A percentile compares a stretch with the other conserved stretches of the same genome.
phyloP scores from a whole-genome alignment of 1,140 invertebrate genomes.

The Argopecten irradians region DNA sequence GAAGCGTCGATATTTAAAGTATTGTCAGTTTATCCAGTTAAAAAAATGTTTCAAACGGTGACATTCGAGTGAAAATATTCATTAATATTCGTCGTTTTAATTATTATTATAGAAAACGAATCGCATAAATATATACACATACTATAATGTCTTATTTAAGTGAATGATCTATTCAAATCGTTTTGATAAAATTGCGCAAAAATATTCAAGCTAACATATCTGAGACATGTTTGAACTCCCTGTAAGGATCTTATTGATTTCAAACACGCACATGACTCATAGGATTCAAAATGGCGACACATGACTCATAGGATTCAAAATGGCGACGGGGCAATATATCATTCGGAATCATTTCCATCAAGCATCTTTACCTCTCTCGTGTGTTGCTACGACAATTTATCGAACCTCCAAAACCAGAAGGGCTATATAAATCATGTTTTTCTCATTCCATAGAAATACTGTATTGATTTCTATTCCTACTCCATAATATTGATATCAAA shows the following conservation, averaged over 20 bases:
- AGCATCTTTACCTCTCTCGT: background rate
- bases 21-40: background rate
- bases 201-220: background rate
- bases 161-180: background rate
- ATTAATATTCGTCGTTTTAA: too few relatives aligned
- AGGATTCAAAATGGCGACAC: background rate
- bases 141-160: background rate
- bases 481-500: background rate
- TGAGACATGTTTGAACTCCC: background rate
- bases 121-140: too few relatives aligned
- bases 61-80: too few relatives aligned
- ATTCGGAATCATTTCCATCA: slow-evolving; percentile 8
- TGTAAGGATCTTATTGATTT: background rate
- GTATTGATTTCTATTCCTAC: background rate
- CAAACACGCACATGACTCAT: background rate
- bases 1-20: background rate
- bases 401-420: background rate
- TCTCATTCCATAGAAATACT: background rate
- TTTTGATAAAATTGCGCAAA: background rate
- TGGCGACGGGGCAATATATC: background rate
- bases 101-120: too few relatives aligned
- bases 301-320: slow-evolving; percentile 1
- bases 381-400: background rate
- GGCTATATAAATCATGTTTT: background rate
- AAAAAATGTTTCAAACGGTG: background rate